Percentiles rank a stretch among this genome's conserved stretches.
Conservation (phyloP, 2,888 invertebrate genomes). For the Cabera pusaria region DNA sequence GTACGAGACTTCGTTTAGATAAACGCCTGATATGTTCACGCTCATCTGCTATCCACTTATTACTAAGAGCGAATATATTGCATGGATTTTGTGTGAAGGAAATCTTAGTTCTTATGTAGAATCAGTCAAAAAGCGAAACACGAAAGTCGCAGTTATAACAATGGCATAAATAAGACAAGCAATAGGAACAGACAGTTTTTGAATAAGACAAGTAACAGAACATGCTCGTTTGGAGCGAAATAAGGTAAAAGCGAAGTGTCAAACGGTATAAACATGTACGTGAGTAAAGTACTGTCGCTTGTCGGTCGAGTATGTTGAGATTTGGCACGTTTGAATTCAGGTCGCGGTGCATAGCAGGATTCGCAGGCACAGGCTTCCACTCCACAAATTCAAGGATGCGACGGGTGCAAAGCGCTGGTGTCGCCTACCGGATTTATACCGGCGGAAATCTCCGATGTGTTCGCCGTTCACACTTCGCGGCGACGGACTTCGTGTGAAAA, state of each 20-base stretch:
- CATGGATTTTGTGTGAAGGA: no score
- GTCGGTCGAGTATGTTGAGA: slow-evolving; percentile 51
- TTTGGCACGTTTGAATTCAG: slow-evolving; percentile 62
- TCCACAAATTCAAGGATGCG: slow-evolving; percentile 69
- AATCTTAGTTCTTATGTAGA: no score
- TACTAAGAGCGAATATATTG: not conserved
- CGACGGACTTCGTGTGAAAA: slow-evolving; percentile 58
- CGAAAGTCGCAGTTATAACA: slow-evolving; percentile 1
- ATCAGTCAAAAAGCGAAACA: slow-evolving; percentile 1
- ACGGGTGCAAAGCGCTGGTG: slow-evolving; percentile 63
- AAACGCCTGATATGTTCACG: slow-evolving; percentile 23
- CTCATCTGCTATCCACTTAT: slow-evolving; percentile 5
- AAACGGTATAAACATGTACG: slow-evolving; percentile 40
- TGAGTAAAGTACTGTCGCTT: slow-evolving; percentile 33
- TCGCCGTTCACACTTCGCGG: slow-evolving; percentile 71
- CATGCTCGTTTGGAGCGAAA: slow-evolving; percentile 19
- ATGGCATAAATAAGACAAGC: slow-evolving; percentile 15
- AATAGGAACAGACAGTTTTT: slow-evolving; percentile 14
- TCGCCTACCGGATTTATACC: slow-evolving; percentile 73
- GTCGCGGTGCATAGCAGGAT: slow-evolving; percentile 54
- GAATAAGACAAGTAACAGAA: slow-evolving; percentile 21
- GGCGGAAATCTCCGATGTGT: slow-evolving; percentile 68
- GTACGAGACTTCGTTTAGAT: slow-evolving; percentile 27
- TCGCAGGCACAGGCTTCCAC: slow-evolving; percentile 48
- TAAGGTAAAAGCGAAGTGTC: slow-evolving; percentile 34